A percentile compares a stretch with the other conserved stretches of the same genome.
These are phyloP conservation scores for Pandemis heparana DNA, from an alignment of 2,888 invertebrate genomes.

Conservation along the genomic window DNA sequence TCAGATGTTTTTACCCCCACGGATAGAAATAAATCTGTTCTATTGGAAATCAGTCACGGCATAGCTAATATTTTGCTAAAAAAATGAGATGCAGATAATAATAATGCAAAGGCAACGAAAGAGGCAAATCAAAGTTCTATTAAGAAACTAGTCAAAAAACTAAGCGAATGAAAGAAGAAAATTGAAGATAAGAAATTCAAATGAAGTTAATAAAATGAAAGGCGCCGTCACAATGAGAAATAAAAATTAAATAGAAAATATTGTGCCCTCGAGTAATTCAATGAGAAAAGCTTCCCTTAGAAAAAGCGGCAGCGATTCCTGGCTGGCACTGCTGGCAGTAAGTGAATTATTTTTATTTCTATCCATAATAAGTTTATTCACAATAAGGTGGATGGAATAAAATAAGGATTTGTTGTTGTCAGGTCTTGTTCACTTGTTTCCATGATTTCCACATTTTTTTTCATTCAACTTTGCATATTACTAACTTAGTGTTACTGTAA, in stretches of 20 bases:
- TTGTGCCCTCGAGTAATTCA: slow-evolving; percentile 77
- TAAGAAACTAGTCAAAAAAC: neutral
- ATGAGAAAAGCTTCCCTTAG: slow-evolving; percentile 63
- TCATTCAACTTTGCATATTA: no score
- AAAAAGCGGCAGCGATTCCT: slow-evolving; percentile 60
- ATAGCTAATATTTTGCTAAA: no score
- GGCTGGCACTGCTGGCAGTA: slow-evolving; percentile 64
- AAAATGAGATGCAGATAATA: no score
- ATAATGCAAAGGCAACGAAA: neutral
- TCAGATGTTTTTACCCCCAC: no score
- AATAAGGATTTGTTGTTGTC: slow-evolving; percentile 5
- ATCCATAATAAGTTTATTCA: slow-evolving; percentile 81
- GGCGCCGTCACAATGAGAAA: slow-evolving; percentile 72
- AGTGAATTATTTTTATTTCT: slow-evolving; percentile 79
- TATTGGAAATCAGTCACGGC: no score
- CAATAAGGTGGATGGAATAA: slow-evolving; percentile 62
- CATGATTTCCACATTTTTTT: no score
- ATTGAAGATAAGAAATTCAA: slow-evolving; percentile 59
- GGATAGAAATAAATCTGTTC: no score
- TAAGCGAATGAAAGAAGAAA: slow-evolving; percentile 37
- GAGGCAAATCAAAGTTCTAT: neutral
- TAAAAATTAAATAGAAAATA: slow-evolving; percentile 81
- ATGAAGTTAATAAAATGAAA: slow-evolving; percentile 64
- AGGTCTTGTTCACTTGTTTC: no score
- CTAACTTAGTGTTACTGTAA: no score